Evolutionary conservation across 2,797 vertebrate genomes (phyloP).

Genomic region (Protonibea diacanthus): DNA sequence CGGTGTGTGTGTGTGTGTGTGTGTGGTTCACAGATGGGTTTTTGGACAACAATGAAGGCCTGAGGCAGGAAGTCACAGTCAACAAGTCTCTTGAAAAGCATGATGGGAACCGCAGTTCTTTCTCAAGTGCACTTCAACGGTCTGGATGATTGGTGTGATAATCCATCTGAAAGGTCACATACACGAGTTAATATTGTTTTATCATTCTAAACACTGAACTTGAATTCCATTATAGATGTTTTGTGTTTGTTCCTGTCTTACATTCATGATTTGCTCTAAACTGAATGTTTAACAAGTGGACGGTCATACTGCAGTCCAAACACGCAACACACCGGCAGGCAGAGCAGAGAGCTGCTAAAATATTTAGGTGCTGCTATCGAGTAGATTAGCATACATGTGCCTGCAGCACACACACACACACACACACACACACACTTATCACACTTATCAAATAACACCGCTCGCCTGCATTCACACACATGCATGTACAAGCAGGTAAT

Average conservation of each 20-base stretch:
- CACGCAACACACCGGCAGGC: slow-evolving; percentile 3
- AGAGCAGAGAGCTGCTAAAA: slow-evolving; percentile 1
- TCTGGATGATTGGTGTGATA: background rate
- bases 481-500: slow-evolving; percentile 1
- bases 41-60: too few species aligned
- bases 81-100: background rate
- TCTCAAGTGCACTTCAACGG: background rate
- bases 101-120: background rate
- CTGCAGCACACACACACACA: background rate
- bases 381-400: background rate
- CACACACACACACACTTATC: background rate
- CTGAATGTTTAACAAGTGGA: slow-evolving; percentile 13
- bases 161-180: background rate
- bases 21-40: too few species aligned
- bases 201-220: background rate
- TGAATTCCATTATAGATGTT: background rate
- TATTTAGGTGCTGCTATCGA: slow-evolving; percentile 17
- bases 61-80: background rate
- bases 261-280: slow-evolving; percentile 7
- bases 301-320: slow-evolving; percentile 15
- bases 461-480: background rate
- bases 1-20: too few species aligned
- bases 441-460: background rate
- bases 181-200: background rate
- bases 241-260: slow-evolving; percentile 18